Base-by-base conservation (phyloP, 2,888 invertebrate species). In the Proisotoma minuta region DNA sequence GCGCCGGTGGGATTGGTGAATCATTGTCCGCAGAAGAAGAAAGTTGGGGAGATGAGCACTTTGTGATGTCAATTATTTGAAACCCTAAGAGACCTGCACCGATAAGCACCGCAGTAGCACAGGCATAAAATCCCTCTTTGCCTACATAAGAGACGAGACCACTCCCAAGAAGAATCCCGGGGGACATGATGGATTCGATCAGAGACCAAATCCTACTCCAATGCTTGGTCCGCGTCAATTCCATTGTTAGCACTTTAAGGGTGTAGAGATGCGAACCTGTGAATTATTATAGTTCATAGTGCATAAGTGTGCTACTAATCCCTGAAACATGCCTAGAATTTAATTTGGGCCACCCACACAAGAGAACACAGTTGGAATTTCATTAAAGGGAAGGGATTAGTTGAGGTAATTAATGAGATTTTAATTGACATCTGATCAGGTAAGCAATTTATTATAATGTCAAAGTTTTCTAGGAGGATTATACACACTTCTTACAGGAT, bases 211-310 rank as follows among this genome's bases (percentile, higher is more conserved):
- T 66, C 15, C 70, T 62, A 34, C 66, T 63, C 72, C 72, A 72
- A 59, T 72, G 70, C 65, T 71, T 71, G 15, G 69, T 71, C 15
- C 72, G 57, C 23, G 72, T 72, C 57, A 69, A 57, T 34, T 73
- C 73, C 73, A 73, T 73, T 34, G 70, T 66, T 5, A 73, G 67
- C 34, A 71, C 68, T 56, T 71, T 71, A 4, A 71, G 51, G 1
- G 73, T 70, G 70, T 73, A 73, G 34, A 73, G 52, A 54, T 73
- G 70, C 8, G 71, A 65, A 49, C 73, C 73, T 73, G 60, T 26
- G 28, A 63, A 49, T 8, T 3, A 28, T n/a, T n/a, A n/a, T n/a
- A n/a, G n/a, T n/a, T n/a, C n/a, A n/a, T n/a, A n/a, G n/a, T n/a
- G n/a, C n/a, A n/a, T n/a, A n/a, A n/a, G n/a, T n/a, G n/a, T n/a